phyloP scores from a whole-genome alignment of 2,797 vertebrate genomes.

The Silurus lanzhouensis region DNA sequence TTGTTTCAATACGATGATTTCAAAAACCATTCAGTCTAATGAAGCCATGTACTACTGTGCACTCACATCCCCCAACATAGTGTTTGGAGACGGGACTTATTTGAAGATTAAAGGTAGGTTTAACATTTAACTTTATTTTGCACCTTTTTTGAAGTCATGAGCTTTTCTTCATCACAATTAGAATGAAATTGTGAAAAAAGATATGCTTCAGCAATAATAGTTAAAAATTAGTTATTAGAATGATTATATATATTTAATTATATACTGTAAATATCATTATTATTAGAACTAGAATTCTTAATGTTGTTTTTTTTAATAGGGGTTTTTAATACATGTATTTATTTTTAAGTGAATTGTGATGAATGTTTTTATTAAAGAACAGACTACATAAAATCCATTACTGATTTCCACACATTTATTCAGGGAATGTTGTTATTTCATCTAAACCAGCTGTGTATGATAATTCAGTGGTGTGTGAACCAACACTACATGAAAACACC shows the following conservation, averaged over 20 bases:
- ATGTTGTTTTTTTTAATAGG: too few species aligned
- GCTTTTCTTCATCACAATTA: not conserved
- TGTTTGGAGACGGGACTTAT: not conserved
- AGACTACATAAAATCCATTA: too few species aligned
- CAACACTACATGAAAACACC: not conserved
- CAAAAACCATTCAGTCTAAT: not conserved
- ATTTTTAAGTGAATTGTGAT: not conserved
- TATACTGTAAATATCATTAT: too few species aligned
- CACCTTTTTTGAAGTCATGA: too few species aligned
- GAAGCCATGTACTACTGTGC: not conserved
- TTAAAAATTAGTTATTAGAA: too few species aligned
- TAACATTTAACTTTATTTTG: not conserved
- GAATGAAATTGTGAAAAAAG: not conserved
- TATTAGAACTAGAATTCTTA: too few species aligned
- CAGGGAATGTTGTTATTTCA: not conserved
- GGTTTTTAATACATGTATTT: too few species aligned
- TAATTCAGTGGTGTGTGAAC: not conserved
- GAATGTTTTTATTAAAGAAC: not conserved
- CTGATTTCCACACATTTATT: too few species aligned
- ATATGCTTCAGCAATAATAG: too few species aligned
- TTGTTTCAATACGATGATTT: not conserved
- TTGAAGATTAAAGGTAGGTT: constrained; percentile 1
- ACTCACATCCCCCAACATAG: not conserved
- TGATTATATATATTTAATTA: too few species aligned
- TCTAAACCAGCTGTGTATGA: not conserved